These are phyloP conservation scores for Lindbergichthys nudifrons DNA, from an alignment of 2,797 vertebrate species.

Conservation along the genomic window DNA sequence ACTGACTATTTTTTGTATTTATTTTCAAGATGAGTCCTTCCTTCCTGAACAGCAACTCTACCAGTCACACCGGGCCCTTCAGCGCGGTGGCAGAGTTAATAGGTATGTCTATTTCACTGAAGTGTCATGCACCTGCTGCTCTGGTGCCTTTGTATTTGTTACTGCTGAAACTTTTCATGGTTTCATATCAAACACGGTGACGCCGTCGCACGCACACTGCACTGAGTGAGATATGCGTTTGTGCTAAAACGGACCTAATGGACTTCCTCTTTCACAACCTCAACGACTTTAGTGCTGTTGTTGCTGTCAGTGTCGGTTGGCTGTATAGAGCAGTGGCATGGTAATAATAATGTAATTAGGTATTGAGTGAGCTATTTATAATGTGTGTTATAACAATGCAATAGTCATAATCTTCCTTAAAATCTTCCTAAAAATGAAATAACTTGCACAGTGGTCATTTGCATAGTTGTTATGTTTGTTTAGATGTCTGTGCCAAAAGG, in stretches of 20 bases:
- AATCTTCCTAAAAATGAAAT: too few species aligned
- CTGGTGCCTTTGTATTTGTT: not conserved
- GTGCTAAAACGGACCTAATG: conserved; percentile 17
- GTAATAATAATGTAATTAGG: not conserved
- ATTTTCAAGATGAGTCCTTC: conserved; percentile 84
- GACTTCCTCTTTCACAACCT: conserved; percentile 62
- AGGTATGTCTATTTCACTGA: conserved; percentile 63
- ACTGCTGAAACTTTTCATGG: not conserved
- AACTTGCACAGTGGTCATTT: not conserved
- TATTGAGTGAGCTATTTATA: not conserved
- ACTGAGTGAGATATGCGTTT: conserved; percentile 3
- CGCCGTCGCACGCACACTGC: conserved; percentile 11
- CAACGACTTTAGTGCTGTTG: not conserved
- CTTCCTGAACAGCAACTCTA: conserved; percentile 88
- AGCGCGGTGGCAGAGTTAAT: conserved; percentile 88
- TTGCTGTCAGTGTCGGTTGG: not conserved
- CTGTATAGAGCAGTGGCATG: fast-evolving
- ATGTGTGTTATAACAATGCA: too few species aligned
- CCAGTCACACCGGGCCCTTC: conserved; percentile 89
- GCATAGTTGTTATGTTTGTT: not conserved
- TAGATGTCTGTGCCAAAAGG: not conserved
- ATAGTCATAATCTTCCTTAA: not conserved
- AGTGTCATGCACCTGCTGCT: conserved; percentile 18
- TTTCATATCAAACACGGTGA: conserved; percentile 23
- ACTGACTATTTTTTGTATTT: not conserved